Conservation (phyloP, 2,113 vertebrate genomes). For the Sus scrofa region T2T-Sscrofa CM000814.6:25738001-25738500, state of each 20-base stretch:
- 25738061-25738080: neutral
- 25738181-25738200: neutral
- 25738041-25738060: neutral
- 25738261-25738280: neutral
- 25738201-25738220: neutral
- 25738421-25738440: neutral
- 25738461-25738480: neutral
- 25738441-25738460: neutral
- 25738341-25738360: neutral
- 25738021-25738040: neutral
- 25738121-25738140: neutral
- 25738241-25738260: neutral
- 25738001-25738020: neutral
- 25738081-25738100: neutral
- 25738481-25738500: neutral
- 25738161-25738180: neutral
- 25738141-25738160: neutral
- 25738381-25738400: neutral
- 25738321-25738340: neutral
- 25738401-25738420: neutral
- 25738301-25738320: neutral
- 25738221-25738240: neutral
- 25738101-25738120: neutral
- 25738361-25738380: neutral
- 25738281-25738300: neutral